Base-by-base conservation (phyloP, 1,140 invertebrate genomes). In the Pseudomyrmex flavicornis region DNA sequence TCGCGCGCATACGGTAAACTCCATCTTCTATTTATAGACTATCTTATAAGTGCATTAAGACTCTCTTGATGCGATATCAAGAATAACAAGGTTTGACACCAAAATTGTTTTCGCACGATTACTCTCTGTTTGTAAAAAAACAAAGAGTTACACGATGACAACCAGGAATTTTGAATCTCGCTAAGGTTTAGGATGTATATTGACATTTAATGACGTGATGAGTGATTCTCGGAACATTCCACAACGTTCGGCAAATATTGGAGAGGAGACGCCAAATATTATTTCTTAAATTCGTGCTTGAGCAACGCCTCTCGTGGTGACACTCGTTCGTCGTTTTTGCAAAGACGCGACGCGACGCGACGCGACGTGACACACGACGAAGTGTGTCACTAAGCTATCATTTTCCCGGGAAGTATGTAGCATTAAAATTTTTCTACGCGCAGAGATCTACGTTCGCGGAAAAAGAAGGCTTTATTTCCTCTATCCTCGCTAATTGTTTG, bases 191-290 rank as follows among this genome's bases (percentile, higher is more conserved):
- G 5, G 35, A 59, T 15, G 22, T 68, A 85, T 75, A 50, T 85
- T 87, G 83, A 87, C 44, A 69, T 50, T 66, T 70, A 62, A 46
- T 22, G 20, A n/a, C 46, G 44, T 9, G 46, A 72, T 26, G 59
- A 54, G 13, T 35, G 35, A 35, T 85, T 88, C 83, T 73, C 22
- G 13, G 76, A 87, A 88, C 22, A 50, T 56, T 35, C 58, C 46
- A 56, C 50, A 76, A 85, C 12, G 17, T 10, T 26, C 7, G 26
- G 54, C 72, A 85, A 88, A 88, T 85, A 50, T 88, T 88, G 82
- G 54, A 58, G 2, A 58, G 2, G 70, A 85, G 63, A 82, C 35
- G 9, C 56, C 59, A 85, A 88, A 88, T 87, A 86, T 85, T 89
- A 75, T 87, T 86, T 79, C 73, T 59, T 84, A 48, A 72, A 88